phyloP scores from a whole-genome alignment of 1,140 invertebrate species.

The Sitophilus oryzae region DNA sequence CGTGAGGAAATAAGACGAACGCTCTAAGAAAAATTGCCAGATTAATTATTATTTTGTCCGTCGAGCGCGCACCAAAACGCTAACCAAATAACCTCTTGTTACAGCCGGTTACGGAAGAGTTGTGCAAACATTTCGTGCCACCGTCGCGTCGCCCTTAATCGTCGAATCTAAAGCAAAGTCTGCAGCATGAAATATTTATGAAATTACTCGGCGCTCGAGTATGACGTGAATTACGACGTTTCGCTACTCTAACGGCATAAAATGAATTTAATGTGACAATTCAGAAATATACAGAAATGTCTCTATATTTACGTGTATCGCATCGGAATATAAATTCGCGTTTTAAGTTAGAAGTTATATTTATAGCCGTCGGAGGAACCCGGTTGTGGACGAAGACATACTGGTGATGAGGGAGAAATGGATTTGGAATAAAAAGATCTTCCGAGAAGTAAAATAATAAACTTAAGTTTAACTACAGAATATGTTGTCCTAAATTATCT shows the following conservation, averaged over 20 bases:
- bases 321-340: neutral
- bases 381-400: neutral
- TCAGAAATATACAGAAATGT: constrained; percentile 4
- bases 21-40: no score
- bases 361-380: neutral
- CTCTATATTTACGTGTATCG: constrained; percentile 1
- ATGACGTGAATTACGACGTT: constrained; percentile 14
- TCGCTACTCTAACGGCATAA: constrained; percentile 5
- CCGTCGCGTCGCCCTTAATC: neutral
- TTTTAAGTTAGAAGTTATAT: neutral
- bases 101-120: neutral
- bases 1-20: neutral
- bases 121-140: neutral
- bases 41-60: neutral
- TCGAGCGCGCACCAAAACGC: neutral
- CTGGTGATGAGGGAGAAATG: neutral
- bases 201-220: constrained; percentile 11
- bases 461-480: no score
- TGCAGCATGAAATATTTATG: constrained; percentile 18
- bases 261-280: constrained; percentile 15
- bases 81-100: neutral
- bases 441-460: no score
- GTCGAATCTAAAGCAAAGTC: neutral
- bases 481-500: no score
- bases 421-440: neutral